A percentile compares a stretch with the other conserved stretches of the same genome.
Evolutionary conservation across 2,888 invertebrate genomes (phyloP).

Genomic region (Trachelus stipa): DNA sequence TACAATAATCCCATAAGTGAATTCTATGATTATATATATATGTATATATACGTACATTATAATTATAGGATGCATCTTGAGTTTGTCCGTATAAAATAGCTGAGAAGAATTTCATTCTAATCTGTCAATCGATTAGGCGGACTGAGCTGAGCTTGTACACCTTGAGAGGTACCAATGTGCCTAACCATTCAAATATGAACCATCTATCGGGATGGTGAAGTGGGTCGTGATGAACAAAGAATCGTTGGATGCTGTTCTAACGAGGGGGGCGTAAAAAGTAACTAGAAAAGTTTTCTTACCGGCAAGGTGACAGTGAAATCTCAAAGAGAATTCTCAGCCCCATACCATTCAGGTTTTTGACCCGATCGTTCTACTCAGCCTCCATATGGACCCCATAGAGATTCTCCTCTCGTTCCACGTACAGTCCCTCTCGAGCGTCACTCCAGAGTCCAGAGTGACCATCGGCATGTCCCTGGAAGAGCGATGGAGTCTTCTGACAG

Average conservation of each 20-base stretch:
- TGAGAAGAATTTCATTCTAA: neutral
- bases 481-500: neutral
- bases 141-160: neutral
- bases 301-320: neutral
- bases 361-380: neutral
- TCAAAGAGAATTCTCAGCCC: neutral
- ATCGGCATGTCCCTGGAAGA: neutral
- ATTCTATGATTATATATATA: neutral
- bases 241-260: slow-evolving; percentile 2
- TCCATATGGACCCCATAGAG: neutral
- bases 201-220: neutral
- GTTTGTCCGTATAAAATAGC: neutral
- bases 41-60: neutral
- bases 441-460: neutral
- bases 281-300: neutral
- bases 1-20: neutral
- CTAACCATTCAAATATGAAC: neutral
- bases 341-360: neutral
- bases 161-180: neutral
- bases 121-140: neutral
- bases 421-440: neutral
- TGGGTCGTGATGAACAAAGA: slow-evolving; percentile 6
- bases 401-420: neutral
- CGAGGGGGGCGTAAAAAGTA: neutral
- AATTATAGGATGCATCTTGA: neutral